Conservation (phyloP, 2,888 invertebrate genomes). For the Epinotia demarniana region DNA sequence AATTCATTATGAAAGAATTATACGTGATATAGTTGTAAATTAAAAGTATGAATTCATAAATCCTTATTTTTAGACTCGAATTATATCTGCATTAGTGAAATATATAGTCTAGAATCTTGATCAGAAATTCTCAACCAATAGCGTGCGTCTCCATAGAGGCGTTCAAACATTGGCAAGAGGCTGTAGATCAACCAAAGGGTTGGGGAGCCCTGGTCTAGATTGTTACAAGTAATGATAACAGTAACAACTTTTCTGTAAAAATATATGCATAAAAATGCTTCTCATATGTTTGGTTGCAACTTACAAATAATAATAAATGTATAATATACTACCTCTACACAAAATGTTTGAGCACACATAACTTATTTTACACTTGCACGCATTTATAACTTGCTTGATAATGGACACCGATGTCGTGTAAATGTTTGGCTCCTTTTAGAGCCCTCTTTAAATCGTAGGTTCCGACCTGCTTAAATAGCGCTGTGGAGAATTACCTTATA, state of each 20-base stretch:
- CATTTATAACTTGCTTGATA: constrained; percentile 23
- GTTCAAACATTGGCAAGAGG: not conserved
- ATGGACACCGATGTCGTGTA: not conserved
- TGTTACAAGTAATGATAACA: constrained; percentile 30
- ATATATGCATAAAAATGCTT: constrained; percentile 52
- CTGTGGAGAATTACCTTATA: not conserved
- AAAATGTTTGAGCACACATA: constrained; percentile 42
- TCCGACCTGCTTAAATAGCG: not conserved
- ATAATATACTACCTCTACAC: constrained; percentile 42
- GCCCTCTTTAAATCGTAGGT: not conserved
- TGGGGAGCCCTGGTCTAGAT: constrained; percentile 24
- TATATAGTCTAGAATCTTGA: constrained; percentile 38
- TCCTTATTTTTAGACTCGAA: constrained; percentile 74
- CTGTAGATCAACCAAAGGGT: not conserved
- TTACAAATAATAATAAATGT: constrained; percentile 41
- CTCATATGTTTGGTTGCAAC: constrained; percentile 60
- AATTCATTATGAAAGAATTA: constrained; percentile 55
- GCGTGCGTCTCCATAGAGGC: not conserved
- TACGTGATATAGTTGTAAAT: constrained; percentile 64
- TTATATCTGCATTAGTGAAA: constrained; percentile 67
- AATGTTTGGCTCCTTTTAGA: not conserved
- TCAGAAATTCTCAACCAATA: not conserved
- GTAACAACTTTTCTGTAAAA: constrained; percentile 14
- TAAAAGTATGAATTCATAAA: constrained; percentile 61
- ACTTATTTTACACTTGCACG: constrained; percentile 39